Percentiles rank a stretch among this genome's conserved stretches.
Conservation (phyloP, 2,888 invertebrate genomes). For the Pollenia griseotomentosa region DNA sequence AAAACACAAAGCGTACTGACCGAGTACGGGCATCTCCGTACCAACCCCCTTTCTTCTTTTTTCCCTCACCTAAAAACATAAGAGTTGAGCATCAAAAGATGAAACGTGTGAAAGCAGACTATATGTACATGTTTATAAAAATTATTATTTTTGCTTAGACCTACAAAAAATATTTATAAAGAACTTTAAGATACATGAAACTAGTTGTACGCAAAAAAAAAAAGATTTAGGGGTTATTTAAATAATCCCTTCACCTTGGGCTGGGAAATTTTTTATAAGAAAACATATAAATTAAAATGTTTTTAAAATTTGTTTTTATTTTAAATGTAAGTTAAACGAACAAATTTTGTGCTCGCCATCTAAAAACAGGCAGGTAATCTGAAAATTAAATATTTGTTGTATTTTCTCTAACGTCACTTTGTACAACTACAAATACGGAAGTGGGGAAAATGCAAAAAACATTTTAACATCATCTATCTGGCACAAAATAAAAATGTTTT, state of each 20-base stretch:
- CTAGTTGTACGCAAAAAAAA: neutral
- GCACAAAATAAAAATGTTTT: neutral
- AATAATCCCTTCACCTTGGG: too few relatives aligned
- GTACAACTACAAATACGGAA: neutral
- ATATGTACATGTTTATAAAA: neutral
- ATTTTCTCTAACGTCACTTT: conserved; percentile 6
- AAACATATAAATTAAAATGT: neutral
- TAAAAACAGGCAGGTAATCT: too few relatives aligned
- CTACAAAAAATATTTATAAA: neutral
- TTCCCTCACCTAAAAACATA: too few relatives aligned
- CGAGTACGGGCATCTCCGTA: too few relatives aligned
- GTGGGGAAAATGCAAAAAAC: neutral
- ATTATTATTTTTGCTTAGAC: conserved; percentile 17
- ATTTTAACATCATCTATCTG: neutral
- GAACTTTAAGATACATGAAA: neutral
- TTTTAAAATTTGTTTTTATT: neutral
- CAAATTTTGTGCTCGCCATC: too few relatives aligned
- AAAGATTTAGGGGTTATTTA: neutral
- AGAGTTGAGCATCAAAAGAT: too few relatives aligned
- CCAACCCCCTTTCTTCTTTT: too few relatives aligned
- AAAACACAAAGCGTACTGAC: too few relatives aligned
- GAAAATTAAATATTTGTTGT: neutral
- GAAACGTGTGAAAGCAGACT: too few relatives aligned
- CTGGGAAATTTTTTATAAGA: neutral
- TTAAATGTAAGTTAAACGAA: too few relatives aligned